Conservation (phyloP, 2,888 invertebrate species). For the Dorcus parallelipipedus region DNA sequence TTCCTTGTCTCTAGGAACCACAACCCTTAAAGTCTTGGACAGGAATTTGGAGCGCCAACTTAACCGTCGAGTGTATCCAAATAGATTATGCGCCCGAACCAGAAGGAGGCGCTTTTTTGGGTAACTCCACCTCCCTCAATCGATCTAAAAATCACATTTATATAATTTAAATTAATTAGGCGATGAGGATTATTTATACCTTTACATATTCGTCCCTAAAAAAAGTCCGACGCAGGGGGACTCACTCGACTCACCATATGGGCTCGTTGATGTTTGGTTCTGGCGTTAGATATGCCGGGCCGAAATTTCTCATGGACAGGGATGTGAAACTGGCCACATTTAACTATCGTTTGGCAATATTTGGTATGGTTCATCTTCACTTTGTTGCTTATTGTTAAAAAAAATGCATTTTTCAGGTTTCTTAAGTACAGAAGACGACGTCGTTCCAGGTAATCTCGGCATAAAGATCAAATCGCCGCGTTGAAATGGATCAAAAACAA, state of each 20-base stretch:
- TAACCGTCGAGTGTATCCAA: constrained; percentile 7
- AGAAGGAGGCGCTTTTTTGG: constrained; percentile 10
- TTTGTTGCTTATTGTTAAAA: neutral
- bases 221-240: constrained; percentile 20
- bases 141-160: too few relatives aligned
- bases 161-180: constrained; percentile 43
- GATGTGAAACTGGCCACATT: constrained; percentile 62
- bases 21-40: constrained; percentile 55
- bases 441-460: constrained; percentile 64
- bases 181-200: constrained; percentile 60
- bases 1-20: constrained; percentile 46
- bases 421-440: constrained; percentile 64
- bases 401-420: constrained; percentile 54
- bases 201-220: constrained; percentile 58
- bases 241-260: constrained; percentile 56
- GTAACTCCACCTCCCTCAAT: neutral
- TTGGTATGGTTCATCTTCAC: constrained; percentile 48
- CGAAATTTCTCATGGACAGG: constrained; percentile 57
- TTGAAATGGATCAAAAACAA: constrained; percentile 64
- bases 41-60: constrained; percentile 62
- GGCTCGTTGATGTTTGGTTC: constrained; percentile 62
- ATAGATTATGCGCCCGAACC: constrained; percentile 14
- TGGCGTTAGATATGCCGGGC: constrained; percentile 53
- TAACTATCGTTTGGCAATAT: constrained; percentile 62
- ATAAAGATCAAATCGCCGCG: constrained; percentile 68